Evolutionary conservation across 2,797 vertebrate species (phyloP).

Genomic region (Clarias fuscus): DNA sequence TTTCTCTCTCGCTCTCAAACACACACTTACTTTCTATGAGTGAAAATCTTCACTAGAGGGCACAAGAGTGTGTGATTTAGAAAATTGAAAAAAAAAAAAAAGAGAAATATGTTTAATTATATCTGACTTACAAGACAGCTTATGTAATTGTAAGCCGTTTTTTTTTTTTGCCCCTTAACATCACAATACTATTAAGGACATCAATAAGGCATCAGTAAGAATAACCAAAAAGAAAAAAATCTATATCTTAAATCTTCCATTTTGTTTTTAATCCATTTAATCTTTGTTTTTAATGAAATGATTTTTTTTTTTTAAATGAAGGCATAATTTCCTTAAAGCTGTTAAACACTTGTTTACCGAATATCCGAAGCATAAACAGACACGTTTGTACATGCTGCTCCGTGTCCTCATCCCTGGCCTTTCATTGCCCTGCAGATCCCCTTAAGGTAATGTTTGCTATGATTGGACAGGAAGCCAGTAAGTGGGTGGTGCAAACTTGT

Average conservation of each 20-base stretch:
- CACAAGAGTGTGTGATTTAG: background rate
- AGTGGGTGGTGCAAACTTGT: conserved; percentile 51
- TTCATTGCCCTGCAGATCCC: conserved; percentile 51
- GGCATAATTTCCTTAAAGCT: background rate
- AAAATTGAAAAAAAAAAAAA: background rate
- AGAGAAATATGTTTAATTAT: background rate
- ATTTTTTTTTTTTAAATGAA: too few species aligned
- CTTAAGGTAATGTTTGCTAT: conserved; percentile 63
- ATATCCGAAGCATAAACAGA: background rate
- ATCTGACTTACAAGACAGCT: background rate
- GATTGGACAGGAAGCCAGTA: conserved; percentile 69
- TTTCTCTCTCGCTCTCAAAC: background rate
- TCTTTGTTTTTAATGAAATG: background rate
- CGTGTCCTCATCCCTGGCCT: background rate
- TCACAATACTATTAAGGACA: background rate
- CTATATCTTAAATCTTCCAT: background rate
- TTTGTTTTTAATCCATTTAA: background rate
- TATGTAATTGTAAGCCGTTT: background rate
- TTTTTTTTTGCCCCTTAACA: background rate
- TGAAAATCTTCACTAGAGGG: conserved; percentile 7
- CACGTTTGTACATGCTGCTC: conserved; percentile 39
- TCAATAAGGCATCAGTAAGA: background rate
- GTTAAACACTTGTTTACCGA: background rate
- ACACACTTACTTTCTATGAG: background rate
- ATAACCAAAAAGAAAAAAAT: background rate